These are phyloP conservation scores for Lathamus discolor DNA, from an alignment of 2,113 vertebrate genomes.

Conservation along the genomic window DNA sequence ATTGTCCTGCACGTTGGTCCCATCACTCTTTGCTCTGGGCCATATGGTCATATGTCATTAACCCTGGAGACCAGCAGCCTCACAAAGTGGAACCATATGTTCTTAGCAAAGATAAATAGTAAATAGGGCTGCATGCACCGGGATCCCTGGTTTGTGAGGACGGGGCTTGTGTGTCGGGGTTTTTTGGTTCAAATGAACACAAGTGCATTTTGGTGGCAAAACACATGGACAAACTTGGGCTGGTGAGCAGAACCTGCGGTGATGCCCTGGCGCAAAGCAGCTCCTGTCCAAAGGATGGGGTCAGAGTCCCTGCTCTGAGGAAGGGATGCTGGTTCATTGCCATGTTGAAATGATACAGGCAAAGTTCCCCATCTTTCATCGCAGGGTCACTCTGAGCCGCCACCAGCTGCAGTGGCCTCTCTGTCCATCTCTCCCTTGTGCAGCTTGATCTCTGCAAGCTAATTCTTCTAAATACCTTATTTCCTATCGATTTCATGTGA, in stretches of 20 bases:
- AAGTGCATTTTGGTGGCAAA: background rate
- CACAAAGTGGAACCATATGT: slow-evolving; percentile 79
- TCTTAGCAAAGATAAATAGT: slow-evolving; percentile 48
- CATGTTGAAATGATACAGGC: slow-evolving; percentile 18
- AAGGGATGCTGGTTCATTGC: slow-evolving; percentile 8
- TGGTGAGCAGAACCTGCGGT: background rate
- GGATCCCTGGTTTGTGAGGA: background rate
- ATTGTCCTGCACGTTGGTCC: slow-evolving; percentile 56
- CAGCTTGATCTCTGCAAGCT: background rate
- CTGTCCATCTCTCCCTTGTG: background rate
- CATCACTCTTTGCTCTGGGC: slow-evolving; percentile 74
- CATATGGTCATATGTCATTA: slow-evolving; percentile 75
- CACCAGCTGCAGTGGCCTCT: slow-evolving; percentile 28
- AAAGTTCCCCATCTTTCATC: slow-evolving; percentile 44
- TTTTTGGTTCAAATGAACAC: background rate
- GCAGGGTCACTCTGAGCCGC: slow-evolving; percentile 31
- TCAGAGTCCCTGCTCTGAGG: background rate
- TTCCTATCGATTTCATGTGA: background rate
- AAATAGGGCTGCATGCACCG: background rate
- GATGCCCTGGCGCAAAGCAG: background rate
- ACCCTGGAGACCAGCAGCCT: slow-evolving; percentile 58
- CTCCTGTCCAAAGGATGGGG: background rate
- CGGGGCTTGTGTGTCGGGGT: background rate
- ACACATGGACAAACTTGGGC: accelerated
- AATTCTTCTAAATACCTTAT: background rate